Evolutionary conservation across 1,140 invertebrate species (phyloP).

Genomic region (Trypoxylus dichotomus): DNA sequence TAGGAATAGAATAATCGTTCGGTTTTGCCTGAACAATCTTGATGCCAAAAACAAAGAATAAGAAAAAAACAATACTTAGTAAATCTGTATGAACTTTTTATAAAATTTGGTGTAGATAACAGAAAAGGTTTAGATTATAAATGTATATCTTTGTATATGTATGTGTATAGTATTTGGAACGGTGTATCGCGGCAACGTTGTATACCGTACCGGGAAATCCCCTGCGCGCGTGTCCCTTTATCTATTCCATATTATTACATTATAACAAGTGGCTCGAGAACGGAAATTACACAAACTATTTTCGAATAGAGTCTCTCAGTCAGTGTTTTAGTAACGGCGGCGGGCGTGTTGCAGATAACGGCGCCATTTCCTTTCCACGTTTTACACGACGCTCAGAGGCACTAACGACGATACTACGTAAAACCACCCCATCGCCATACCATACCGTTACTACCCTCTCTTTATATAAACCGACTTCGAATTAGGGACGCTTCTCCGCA

Average conservation of each 20-base stretch:
- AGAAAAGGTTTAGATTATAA: background rate
- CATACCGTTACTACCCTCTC: background rate
- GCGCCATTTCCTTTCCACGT: conserved; percentile 44
- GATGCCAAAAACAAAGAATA: too few relatives aligned
- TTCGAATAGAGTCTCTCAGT: conserved; percentile 49
- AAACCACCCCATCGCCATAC: background rate
- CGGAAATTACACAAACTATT: conserved; percentile 53
- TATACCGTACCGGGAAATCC: background rate
- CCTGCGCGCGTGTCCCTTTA: conserved; percentile 33
- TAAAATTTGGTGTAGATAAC: background rate
- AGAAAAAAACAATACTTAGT: too few relatives aligned
- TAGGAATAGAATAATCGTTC: too few relatives aligned
- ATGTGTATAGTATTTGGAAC: background rate
- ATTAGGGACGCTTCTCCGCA: conserved; percentile 1
- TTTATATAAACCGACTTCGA: background rate
- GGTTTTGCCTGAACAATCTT: too few relatives aligned
- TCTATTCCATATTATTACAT: conserved; percentile 49
- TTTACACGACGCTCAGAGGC: conserved; percentile 41
- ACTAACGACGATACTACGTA: conserved; percentile 27
- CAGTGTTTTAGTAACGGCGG: conserved; percentile 45
- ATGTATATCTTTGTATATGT: background rate
- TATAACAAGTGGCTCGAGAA: conserved; percentile 51
- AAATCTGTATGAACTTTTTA: too few relatives aligned
- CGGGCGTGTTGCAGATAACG: conserved; percentile 44
- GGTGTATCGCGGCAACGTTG: conserved; percentile 1